Conservation (phyloP, 2,113 vertebrate species). For the Aspiorhynchus laticeps region DNA sequence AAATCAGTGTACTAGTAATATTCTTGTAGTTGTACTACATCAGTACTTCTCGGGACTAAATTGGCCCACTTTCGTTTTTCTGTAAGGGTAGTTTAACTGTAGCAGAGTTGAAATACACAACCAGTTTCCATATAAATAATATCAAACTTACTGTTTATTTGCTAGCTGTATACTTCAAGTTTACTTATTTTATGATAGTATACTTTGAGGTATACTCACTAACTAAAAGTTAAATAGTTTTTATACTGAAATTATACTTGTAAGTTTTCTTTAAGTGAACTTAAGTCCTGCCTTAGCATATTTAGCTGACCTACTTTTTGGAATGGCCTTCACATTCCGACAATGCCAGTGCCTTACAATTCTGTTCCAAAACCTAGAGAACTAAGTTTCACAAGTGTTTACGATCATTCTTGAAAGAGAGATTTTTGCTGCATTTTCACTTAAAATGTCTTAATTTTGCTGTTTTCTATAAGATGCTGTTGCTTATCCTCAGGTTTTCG, state of each 20-base stretch:
- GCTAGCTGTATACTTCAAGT: background rate
- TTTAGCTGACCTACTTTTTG: background rate
- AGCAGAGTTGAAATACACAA: background rate
- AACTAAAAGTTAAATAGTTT: background rate
- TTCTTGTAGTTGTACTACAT: background rate
- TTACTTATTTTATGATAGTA: background rate
- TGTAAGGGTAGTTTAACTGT: background rate
- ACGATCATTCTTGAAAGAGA: background rate
- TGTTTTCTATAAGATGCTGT: background rate
- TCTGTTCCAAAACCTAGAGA: background rate
- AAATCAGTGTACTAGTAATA: background rate
- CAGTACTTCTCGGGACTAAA: background rate
- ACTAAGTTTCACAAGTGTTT: background rate
- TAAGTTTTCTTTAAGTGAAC: background rate
- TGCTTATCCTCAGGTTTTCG: constrained; percentile 83
- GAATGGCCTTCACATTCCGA: background rate
- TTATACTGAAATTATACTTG: background rate
- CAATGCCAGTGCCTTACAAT: background rate
- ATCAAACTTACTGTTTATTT: background rate
- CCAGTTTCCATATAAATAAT: too few species aligned
- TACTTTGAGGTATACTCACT: background rate
- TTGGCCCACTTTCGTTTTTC: background rate
- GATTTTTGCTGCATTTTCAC: background rate
- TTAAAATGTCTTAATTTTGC: background rate
- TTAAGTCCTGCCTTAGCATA: background rate